phyloP scores from a whole-genome alignment of 1,140 invertebrate species.

The Nymphalis io region DNA sequence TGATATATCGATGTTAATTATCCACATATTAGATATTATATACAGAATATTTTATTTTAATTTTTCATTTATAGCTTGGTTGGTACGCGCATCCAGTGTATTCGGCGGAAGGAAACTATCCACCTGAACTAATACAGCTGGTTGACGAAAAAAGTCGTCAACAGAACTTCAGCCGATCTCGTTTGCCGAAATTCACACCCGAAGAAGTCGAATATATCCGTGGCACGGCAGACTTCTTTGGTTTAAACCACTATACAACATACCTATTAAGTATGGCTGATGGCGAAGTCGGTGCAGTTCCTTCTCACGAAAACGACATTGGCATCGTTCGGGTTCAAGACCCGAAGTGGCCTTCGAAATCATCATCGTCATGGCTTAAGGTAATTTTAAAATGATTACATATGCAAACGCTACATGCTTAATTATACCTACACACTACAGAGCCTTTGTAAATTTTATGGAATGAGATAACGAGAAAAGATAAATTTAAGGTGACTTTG shows the following conservation, averaged over 20 bases:
- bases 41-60: not conserved
- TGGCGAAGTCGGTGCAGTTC: constrained; percentile 63
- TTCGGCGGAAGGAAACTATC: constrained; percentile 85
- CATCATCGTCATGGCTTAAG: constrained; percentile 78
- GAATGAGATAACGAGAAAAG: constrained; percentile 1
- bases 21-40: no score
- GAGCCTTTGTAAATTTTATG: no score
- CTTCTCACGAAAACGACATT: constrained; percentile 77
- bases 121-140: constrained; percentile 82
- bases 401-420: not conserved
- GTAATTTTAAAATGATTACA: constrained; percentile 42
- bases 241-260: constrained; percentile 84
- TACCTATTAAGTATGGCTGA: constrained; percentile 73
- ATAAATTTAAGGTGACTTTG: constrained; percentile 2
- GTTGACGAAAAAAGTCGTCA: constrained; percentile 82
- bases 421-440: not conserved
- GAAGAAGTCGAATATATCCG: constrained; percentile 82
- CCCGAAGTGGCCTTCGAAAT: constrained; percentile 76
- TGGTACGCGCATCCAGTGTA: constrained; percentile 87
- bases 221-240: constrained; percentile 83
- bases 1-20: no score
- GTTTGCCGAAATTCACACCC: constrained; percentile 83
- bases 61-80: constrained; percentile 71
- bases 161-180: constrained; percentile 83
- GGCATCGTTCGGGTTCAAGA: constrained; percentile 75